Evolutionary conservation across 2,797 vertebrate species (phyloP).

Genomic region (Echiichthys vipera): DNA sequence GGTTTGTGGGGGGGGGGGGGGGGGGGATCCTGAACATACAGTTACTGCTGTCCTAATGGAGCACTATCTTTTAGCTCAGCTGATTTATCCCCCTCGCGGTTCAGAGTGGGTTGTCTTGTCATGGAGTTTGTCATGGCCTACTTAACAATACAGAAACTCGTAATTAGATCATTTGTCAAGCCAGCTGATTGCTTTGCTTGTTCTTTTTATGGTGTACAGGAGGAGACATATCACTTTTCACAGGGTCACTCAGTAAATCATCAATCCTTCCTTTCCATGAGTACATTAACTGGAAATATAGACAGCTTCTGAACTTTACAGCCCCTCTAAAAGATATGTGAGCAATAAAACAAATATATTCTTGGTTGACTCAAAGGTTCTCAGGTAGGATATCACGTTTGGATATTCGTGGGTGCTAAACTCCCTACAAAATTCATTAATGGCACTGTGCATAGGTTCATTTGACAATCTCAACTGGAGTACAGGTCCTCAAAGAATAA

Average conservation of each 20-base stretch:
- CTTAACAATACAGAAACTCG: constrained; percentile 67
- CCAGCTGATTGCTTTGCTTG: constrained; percentile 53
- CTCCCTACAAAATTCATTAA: constrained; percentile 9
- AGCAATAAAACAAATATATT: constrained; percentile 12
- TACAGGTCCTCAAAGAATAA: constrained; percentile 11
- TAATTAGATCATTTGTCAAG: constrained; percentile 77
- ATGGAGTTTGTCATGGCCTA: constrained; percentile 76
- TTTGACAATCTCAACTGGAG: neutral
- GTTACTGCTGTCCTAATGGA: constrained; percentile 72
- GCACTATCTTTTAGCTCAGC: constrained; percentile 62
- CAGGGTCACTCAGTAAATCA: constrained; percentile 26
- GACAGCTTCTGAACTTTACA: neutral
- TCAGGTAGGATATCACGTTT: neutral
- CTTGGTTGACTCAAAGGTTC: neutral
- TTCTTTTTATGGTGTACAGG: constrained; percentile 48
- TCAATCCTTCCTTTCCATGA: constrained; percentile 10
- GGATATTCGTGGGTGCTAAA: neutral
- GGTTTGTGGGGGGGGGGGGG: no score
- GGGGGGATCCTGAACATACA: constrained; percentile 67
- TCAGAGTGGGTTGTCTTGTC: constrained; percentile 73
- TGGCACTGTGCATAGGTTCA: constrained; percentile 5
- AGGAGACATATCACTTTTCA: constrained; percentile 23
- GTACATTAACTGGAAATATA: constrained; percentile 1
- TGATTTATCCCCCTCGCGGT: constrained; percentile 70
- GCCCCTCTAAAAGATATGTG: neutral